Evolutionary conservation across 2,113 vertebrate genomes (phyloP), one percentile per base, ranked within the genome.

Genomic region (Philantomba maxwellii): DNA sequence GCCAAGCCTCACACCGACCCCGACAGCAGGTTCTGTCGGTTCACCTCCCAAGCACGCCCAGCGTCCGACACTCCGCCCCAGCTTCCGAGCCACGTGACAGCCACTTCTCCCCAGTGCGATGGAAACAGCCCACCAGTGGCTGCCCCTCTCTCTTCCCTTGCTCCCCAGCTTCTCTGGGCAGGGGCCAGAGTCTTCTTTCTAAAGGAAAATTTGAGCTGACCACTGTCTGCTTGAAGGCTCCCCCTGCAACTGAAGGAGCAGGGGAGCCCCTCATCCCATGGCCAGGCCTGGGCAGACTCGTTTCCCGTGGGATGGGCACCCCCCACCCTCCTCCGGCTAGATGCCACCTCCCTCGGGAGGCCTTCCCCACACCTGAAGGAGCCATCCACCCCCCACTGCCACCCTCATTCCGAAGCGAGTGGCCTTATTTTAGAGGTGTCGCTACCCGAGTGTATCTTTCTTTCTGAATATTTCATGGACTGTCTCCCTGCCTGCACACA

Each of bases 221-320:
- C 25, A 23, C 51, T 19, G 43, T 58, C 33, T 16, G 70, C 33
- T 53, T 43, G 51, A 30, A 51, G 4, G 58, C 47, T 36, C 25
- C 77, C 66, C 1, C 25, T 6, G 33, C 51, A 23, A 16, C 0
- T 0, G 6, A 45, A 26, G 33, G 7, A 30, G 57, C 49, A 15
- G 11, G 16, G 0, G 2, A 39, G 6, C 26, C 30, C 39, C 83
- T n/a, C 2, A 3, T 17, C n/a, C 57, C 0, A 0, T 1, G 1
- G 10, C 60, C 33, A 53, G 39, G 43, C 28, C 28, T 28, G 1
- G 1, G 0, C 0, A 16, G 43, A 45, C 33, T 25, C 0, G 0
- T 9, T 62, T 28, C 86, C 17, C 0, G 0, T 19, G 39, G 1
- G 4, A n/a, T 2, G 1, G 11, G 36, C 47, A 11, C 1, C 25